These are phyloP conservation scores for Tetraneura akinire DNA, from an alignment of 1,140 invertebrate genomes.

Conservation along the genomic window DNA sequence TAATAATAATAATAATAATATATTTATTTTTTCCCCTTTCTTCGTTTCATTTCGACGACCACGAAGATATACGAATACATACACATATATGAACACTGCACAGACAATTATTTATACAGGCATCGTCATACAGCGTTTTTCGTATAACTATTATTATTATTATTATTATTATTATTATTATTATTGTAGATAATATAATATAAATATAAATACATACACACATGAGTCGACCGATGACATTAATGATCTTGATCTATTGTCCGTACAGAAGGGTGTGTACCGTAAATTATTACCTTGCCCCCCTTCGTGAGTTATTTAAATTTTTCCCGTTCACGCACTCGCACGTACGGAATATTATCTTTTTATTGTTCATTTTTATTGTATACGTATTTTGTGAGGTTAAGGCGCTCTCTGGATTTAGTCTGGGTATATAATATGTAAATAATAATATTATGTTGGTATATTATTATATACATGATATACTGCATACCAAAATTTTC, in stretches of 20 bases:
- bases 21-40: neutral
- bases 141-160: neutral
- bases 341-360: neutral
- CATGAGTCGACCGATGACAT: constrained; percentile 10
- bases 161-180: neutral
- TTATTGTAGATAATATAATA: neutral
- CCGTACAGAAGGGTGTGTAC: neutral
- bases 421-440: no score
- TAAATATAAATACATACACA: neutral
- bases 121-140: neutral
- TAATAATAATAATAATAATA: neutral
- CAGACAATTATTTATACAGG: constrained; percentile 13
- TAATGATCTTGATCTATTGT: constrained; percentile 3
- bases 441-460: no score
- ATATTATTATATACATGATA: no score
- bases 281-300: constrained; percentile 27
- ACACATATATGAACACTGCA: neutral
- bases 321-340: neutral
- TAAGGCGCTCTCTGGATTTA: no score
- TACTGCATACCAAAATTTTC: no score
- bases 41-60: neutral
- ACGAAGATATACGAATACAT: neutral
- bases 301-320: constrained; percentile 15
- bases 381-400: no score
- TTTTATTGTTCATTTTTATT: no score